phyloP scores from a whole-genome alignment of 2,797 vertebrate species.

The Bradypodion pumilum region DNA sequence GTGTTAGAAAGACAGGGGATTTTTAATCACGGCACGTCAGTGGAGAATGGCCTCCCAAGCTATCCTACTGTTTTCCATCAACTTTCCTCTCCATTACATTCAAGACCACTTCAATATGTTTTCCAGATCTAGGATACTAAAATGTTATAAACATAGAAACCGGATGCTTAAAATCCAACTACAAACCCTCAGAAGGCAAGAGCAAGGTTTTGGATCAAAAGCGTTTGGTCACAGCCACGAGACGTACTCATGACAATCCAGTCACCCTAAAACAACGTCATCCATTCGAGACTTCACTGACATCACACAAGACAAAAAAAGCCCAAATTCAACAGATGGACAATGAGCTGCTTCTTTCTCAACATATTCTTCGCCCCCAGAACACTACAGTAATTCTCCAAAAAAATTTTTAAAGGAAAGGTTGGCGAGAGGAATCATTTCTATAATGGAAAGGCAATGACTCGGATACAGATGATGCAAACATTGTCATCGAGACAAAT shows the following conservation, averaged over 20 bases:
- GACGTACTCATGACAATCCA: constrained; percentile 37
- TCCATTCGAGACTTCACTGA: constrained; percentile 36
- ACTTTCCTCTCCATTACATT: not conserved
- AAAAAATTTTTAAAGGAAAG: constrained; percentile 34
- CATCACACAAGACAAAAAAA: constrained; percentile 56
- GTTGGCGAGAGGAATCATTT: constrained; percentile 31
- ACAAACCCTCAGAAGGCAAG: not conserved
- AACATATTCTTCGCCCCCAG: constrained; percentile 14
- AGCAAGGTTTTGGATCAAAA: not conserved
- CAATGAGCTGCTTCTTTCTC: not conserved
- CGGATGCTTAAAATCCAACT: not conserved
- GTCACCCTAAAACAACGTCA: constrained; percentile 35
- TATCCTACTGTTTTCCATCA: not conserved
- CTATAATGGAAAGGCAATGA: constrained; percentile 49
- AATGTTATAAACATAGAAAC: not conserved
- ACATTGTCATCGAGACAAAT: constrained; percentile 46
- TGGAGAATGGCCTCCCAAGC: no score
- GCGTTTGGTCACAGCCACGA: constrained; percentile 29
- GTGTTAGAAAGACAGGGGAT: no score
- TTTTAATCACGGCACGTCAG: no score
- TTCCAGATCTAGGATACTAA: not conserved
- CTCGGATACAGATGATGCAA: constrained; percentile 64
- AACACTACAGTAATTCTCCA: constrained; percentile 65
- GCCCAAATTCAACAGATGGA: constrained; percentile 58
- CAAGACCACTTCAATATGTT: not conserved